Percentiles rank a stretch among this genome's conserved stretches.
These are phyloP conservation scores for Zaprionus africanus DNA, from an alignment of 1,140 invertebrate species.

Conservation along the genomic window DNA sequence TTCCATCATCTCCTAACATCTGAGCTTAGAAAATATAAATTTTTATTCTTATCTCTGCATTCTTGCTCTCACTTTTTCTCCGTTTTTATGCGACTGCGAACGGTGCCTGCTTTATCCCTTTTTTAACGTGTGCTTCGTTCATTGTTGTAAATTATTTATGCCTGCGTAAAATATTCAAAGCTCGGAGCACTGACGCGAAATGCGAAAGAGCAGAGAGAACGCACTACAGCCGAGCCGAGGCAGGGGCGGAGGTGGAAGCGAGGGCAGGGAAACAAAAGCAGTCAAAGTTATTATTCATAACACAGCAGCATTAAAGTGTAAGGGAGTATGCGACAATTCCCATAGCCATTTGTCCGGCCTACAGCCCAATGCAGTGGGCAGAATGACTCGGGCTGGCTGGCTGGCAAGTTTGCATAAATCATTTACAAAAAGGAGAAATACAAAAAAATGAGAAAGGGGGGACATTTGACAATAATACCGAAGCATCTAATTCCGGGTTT, in stretches of 20 bases:
- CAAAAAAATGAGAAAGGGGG: conserved; percentile 28
- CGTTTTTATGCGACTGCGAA: conserved; percentile 49
- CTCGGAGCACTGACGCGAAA: conserved; percentile 62
- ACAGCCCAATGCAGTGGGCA: conserved; percentile 20
- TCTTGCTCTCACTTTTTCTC: conserved; percentile 72
- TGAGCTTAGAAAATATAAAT: conserved; percentile 60
- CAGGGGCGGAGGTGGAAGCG: background rate
- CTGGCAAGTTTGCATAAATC: conserved; percentile 72
- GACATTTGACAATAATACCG: conserved; percentile 71
- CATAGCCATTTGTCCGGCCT: conserved; percentile 68
- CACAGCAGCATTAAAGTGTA: conserved; percentile 82
- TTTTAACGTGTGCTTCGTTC: conserved; percentile 71
- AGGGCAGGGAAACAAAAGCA: conserved; percentile 37
- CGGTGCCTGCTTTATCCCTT: conserved; percentile 75
- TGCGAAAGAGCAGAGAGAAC: conserved; percentile 45
- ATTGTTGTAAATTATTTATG: conserved; percentile 83
- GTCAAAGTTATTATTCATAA: conserved; percentile 82
- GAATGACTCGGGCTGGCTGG: conserved; percentile 25
- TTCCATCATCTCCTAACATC: conserved; percentile 14
- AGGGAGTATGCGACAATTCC: conserved; percentile 80
- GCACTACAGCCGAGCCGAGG: conserved; percentile 45
- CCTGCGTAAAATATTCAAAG: conserved; percentile 82
- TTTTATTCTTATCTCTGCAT: conserved; percentile 77
- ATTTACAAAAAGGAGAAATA: conserved; percentile 52
- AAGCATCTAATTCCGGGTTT: conserved; percentile 65